Percentiles rank a stretch among this genome's conserved stretches.
phyloP scores from a whole-genome alignment of 2,888 invertebrate species.

The Sesamia inferens region DNA sequence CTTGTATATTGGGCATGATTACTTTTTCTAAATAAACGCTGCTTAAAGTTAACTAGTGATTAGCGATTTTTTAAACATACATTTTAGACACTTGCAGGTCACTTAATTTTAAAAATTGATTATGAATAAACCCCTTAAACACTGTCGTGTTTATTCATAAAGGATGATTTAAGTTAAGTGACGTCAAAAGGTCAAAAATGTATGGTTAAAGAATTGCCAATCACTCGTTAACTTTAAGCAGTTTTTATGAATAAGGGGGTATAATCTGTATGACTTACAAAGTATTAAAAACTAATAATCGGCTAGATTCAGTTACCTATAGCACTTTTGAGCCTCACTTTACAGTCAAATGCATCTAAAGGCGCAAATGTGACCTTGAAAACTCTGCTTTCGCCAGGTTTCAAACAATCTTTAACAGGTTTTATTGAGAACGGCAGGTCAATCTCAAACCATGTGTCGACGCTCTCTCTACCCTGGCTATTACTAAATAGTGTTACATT shows the following conservation, averaged over 20 bases:
- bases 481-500: constrained; percentile 83
- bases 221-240: no score
- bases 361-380: constrained; percentile 90
- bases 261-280: not conserved
- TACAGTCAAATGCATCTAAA: constrained; percentile 88
- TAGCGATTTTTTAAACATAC: no score
- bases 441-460: constrained; percentile 85
- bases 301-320: constrained; percentile 74
- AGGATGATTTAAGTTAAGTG: no score
- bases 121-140: no score
- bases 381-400: constrained; percentile 78
- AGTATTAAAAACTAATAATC: not conserved
- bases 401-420: constrained; percentile 84
- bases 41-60: no score
- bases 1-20: not conserved
- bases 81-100: no score
- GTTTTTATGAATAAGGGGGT: no score
- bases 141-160: no score
- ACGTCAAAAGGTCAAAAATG: no score
- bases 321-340: constrained; percentile 79
- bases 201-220: no score
- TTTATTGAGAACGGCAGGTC: constrained; percentile 88
- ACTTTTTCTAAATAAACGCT: no score
- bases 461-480: constrained; percentile 77
- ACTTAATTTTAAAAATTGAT: no score